Evolutionary conservation across 1,140 invertebrate genomes (phyloP).

Genomic region (Mercenaria mercenaria): DNA sequence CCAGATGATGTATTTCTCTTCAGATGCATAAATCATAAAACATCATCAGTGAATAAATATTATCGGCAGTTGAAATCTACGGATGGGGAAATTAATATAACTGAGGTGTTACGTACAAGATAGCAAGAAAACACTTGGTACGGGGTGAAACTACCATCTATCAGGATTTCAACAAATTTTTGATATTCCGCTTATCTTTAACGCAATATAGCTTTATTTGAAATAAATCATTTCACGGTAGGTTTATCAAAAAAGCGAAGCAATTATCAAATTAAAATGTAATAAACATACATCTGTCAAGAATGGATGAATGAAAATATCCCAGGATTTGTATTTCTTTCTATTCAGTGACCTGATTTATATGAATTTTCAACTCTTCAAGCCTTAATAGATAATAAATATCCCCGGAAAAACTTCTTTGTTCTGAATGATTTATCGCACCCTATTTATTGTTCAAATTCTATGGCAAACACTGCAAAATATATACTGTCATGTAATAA

Average conservation of each 20-base stretch:
- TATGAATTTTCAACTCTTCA: not conserved
- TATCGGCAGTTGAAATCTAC: not conserved
- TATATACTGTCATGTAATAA: too few relatives aligned
- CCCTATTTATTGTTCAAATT: too few relatives aligned
- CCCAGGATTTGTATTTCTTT: not conserved
- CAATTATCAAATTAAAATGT: constrained; percentile 40
- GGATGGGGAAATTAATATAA: not conserved
- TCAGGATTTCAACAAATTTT: not conserved
- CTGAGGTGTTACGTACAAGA: not conserved
- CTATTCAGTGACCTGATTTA: constrained; percentile 12
- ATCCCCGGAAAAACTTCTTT: too few relatives aligned
- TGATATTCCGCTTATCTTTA: not conserved
- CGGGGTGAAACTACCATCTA: not conserved
- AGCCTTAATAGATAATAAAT: not conserved
- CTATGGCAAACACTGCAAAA: too few relatives aligned
- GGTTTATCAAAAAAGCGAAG: constrained; percentile 13
- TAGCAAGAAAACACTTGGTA: not conserved
- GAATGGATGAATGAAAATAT: not conserved
- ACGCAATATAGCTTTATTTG: constrained; percentile 18
- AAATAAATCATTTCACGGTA: constrained; percentile 30
- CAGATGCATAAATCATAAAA: not conserved
- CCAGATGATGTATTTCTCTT: not conserved
- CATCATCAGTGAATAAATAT: not conserved
- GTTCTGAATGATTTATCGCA: too few relatives aligned
- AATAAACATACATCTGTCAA: constrained; percentile 36